These are phyloP conservation scores for Epicauta chinensis DNA, from an alignment of 1,140 invertebrate genomes.

Conservation along the genomic window DNA sequence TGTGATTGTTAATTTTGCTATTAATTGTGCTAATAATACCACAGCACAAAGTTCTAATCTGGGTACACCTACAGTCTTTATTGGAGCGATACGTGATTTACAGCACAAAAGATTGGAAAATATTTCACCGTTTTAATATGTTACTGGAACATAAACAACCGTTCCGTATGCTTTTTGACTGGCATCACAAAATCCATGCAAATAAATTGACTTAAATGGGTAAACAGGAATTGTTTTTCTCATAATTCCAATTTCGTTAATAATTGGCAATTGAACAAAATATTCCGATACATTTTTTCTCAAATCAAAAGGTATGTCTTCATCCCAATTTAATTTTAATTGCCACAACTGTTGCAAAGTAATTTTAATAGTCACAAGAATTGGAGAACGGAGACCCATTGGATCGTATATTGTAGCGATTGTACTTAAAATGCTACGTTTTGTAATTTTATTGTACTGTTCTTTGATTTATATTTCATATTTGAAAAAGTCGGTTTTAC, in stretches of 20 bases:
- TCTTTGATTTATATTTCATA: conserved; percentile 24
- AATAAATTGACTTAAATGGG: conserved; percentile 20
- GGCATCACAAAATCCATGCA: conserved; percentile 34
- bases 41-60: conserved; percentile 33
- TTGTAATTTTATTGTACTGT: conserved; percentile 29
- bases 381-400: conserved; percentile 41
- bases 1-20: conserved; percentile 2
- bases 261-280: conserved; percentile 10
- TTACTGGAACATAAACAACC: conserved; percentile 26
- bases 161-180: conserved; percentile 29
- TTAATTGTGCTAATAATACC: conserved; percentile 19
- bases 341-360: conserved; percentile 44
- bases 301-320: conserved; percentile 29
- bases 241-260: conserved; percentile 16
- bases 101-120: conserved; percentile 17
- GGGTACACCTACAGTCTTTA: conserved; percentile 29
- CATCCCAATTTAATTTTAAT: conserved; percentile 42
- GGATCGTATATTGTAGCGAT: conserved; percentile 43
- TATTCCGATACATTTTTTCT: conserved; percentile 18
- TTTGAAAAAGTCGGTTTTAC: conserved; percentile 29
- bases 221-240: conserved; percentile 18
- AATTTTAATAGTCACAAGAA: conserved; percentile 40
- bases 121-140: background rate
- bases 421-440: conserved; percentile 38
- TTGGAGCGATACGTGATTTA: conserved; percentile 32